Conservation (phyloP, 2,113 vertebrate genomes). For the Hippoglossus stenolepis region DNA sequence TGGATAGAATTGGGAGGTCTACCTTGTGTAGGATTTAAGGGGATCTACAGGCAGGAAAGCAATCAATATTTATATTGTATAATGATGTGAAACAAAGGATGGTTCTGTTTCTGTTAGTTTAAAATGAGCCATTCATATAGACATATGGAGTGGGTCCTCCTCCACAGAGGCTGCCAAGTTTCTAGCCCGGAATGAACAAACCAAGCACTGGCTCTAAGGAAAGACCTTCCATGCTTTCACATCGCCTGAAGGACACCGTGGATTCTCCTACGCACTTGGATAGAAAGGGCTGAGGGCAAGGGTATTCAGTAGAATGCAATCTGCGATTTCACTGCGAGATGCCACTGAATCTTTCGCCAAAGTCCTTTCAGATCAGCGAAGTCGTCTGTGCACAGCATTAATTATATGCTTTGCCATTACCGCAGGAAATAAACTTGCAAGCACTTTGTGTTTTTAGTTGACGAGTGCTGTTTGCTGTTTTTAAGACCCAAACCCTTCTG, state of each 20-base stretch:
- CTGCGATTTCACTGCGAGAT: background rate
- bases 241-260: background rate
- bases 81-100: too few relatives aligned
- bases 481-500: slow-evolving; percentile 8
- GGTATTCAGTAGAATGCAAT: background rate
- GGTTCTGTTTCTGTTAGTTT: too few relatives aligned
- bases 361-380: background rate
- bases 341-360: background rate
- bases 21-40: too few relatives aligned
- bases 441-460: slow-evolving; percentile 1
- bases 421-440: background rate
- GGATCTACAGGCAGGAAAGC: too few relatives aligned
- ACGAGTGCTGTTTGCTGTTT: slow-evolving; percentile 36
- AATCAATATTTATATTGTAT: too few relatives aligned
- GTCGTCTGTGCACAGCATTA: background rate
- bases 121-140: too few relatives aligned
- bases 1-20: too few relatives aligned
- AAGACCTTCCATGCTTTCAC: background rate
- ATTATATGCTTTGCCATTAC: slow-evolving; percentile 14
- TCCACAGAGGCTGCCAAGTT: too few relatives aligned
- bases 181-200: too few relatives aligned
- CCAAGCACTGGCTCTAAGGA: background rate
- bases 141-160: too few relatives aligned
- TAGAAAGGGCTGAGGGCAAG: background rate
- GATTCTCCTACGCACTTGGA: background rate